phyloP scores from a whole-genome alignment of 2,888 invertebrate genomes.

The Argyresthia albistria region DNA sequence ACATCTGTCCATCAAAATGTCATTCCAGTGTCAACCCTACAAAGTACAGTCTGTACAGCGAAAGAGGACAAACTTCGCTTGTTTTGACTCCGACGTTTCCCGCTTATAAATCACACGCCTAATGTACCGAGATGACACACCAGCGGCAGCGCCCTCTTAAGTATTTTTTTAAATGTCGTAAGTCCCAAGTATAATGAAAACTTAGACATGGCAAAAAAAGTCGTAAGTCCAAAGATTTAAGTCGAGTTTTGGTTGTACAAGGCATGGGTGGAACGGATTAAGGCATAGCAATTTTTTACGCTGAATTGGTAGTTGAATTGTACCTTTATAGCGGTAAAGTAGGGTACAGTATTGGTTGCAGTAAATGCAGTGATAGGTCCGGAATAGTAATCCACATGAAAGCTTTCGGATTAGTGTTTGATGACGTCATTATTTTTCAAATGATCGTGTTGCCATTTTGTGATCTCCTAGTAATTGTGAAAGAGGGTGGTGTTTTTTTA shows the following conservation, averaged over 20 bases:
- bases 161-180: neutral
- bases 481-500: slow-evolving; percentile 13
- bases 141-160: slow-evolving; percentile 15
- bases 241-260: neutral
- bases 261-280: neutral
- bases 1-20: too few relatives aligned
- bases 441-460: slow-evolving; percentile 64
- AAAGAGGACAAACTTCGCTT: slow-evolving; percentile 19
- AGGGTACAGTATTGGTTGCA: neutral
- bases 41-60: neutral
- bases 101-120: slow-evolving; percentile 64
- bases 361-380: neutral
- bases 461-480: slow-evolving; percentile 36
- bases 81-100: slow-evolving; percentile 63
- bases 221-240: neutral
- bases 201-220: neutral
- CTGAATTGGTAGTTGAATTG: neutral
- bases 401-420: slow-evolving; percentile 72
- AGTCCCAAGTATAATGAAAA: neutral
- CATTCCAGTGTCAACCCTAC: too few relatives aligned
- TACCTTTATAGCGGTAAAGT: neutral
- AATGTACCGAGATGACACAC: slow-evolving; percentile 66
- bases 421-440: slow-evolving; percentile 70
- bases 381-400: slow-evolving; percentile 63
- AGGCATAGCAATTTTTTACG: neutral